Conservation (phyloP, 2,888 invertebrate species). For the Teinopalpus imperialis region DNA sequence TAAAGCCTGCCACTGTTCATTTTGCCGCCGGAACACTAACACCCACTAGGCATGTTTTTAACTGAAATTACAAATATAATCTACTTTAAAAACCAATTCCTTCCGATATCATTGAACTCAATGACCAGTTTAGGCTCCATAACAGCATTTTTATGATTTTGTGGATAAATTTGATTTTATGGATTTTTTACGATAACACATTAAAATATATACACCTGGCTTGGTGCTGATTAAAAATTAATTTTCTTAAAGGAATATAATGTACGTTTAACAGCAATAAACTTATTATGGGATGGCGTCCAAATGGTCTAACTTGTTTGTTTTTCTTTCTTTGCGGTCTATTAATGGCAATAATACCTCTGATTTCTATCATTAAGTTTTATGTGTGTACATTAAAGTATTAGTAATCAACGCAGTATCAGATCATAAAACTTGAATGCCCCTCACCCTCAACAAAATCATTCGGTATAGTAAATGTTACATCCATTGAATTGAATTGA, state of each 20-base stretch:
- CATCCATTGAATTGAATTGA: too few species aligned
- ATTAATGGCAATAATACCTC: constrained; percentile 10
- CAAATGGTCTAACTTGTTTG: constrained; percentile 10
- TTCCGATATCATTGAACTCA: constrained; percentile 21
- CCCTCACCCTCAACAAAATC: background rate
- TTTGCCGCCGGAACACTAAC: too few species aligned
- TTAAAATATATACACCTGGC: constrained; percentile 23
- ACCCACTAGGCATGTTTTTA: too few species aligned
- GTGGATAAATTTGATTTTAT: constrained; percentile 30
- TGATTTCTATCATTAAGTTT: constrained; percentile 8
- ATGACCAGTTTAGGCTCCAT: constrained; percentile 17
- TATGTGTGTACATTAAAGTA: background rate
- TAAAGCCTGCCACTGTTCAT: too few species aligned
- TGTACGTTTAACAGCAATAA: constrained; percentile 17
- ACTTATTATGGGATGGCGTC: constrained; percentile 7
- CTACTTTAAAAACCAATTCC: constrained; percentile 4
- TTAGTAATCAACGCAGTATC: background rate
- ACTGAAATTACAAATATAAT: too few species aligned
- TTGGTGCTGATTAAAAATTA: constrained; percentile 19
- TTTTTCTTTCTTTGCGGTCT: constrained; percentile 11
- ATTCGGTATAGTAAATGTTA: too few species aligned
- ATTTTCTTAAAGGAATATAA: constrained; percentile 16
- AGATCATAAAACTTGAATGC: constrained; percentile 6
- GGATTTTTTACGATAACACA: constrained; percentile 30
- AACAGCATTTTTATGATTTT: constrained; percentile 27